Conservation (phyloP, 1,140 invertebrate species). For the Diachasma alloeum region DNA sequence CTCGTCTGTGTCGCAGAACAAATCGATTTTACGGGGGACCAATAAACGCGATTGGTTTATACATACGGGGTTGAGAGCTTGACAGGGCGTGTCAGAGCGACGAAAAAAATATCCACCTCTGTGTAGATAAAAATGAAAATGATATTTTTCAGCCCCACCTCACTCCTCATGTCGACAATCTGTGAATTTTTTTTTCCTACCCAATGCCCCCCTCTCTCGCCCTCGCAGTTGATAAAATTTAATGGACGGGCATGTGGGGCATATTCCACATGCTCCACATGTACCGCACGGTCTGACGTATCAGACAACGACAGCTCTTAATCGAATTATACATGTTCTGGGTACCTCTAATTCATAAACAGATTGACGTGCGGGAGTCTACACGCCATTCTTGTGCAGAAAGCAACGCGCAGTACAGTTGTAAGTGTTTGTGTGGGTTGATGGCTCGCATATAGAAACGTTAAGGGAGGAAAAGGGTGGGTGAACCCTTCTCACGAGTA, state of each 20-base stretch:
- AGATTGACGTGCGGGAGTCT: conserved; percentile 21
- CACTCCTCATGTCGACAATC: background rate
- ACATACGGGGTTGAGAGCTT: background rate
- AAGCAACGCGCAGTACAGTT: background rate
- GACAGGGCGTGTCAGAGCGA: background rate
- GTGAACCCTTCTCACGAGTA: background rate
- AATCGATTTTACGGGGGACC: conserved; percentile 12
- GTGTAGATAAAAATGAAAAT: background rate
- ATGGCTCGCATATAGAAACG: background rate
- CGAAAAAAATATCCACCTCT: background rate
- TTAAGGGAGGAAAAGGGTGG: background rate
- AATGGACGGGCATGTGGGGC: background rate
- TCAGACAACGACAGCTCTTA: conserved; percentile 11
- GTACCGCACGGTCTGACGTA: background rate
- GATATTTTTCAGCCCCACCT: background rate
- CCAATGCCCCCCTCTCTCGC: background rate
- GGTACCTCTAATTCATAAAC: conserved; percentile 28
- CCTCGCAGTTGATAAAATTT: background rate
- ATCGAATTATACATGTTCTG: conserved; percentile 1
- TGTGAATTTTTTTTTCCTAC: background rate
- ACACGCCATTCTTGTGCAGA: background rate
- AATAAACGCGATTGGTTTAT: conserved; percentile 12
- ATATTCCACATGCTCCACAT: background rate
- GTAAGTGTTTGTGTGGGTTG: background rate
- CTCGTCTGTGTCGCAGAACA: conserved; percentile 1